These are phyloP conservation scores for Drosophila nikananu DNA, from an alignment of 1,140 invertebrate species.

Conservation along the genomic window DNA sequence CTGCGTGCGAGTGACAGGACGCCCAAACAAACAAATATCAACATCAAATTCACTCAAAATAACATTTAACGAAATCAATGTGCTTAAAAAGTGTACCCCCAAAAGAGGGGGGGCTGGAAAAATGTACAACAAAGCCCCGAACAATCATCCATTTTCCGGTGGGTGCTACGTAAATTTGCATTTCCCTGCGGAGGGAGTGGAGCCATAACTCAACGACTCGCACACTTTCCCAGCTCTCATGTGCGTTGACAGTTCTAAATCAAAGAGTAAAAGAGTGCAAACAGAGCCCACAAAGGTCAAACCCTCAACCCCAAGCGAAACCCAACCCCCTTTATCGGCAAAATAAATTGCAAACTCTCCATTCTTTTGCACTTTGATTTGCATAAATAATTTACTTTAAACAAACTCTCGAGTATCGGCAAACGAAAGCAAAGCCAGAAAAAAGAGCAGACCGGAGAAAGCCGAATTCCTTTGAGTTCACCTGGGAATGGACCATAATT, in stretches of 20 bases:
- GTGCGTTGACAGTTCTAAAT: conserved; percentile 59
- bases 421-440: conserved; percentile 34
- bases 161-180: conserved; percentile 42
- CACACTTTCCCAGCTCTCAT: conserved; percentile 10
- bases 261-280: conserved; percentile 66
- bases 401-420: conserved; percentile 55
- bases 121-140: conserved; percentile 25
- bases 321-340: conserved; percentile 15
- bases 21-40: conserved; percentile 36
- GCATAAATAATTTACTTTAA: conserved; percentile 83
- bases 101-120: conserved; percentile 4
- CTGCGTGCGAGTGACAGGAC: conserved; percentile 61
- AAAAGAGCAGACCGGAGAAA: conserved; percentile 25
- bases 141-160: conserved; percentile 31
- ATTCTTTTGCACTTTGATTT: conserved; percentile 66
- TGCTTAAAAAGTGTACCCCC: conserved; percentile 30
- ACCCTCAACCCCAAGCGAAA: conserved; percentile 55
- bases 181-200: conserved; percentile 18
- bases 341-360: conserved; percentile 77
- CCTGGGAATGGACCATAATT: conserved; percentile 67
- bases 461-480: conserved; percentile 40
- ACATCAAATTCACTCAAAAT: conserved; percentile 47
- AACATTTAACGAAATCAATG: conserved; percentile 51
- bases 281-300: conserved; percentile 70
- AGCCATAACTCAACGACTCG: conserved; percentile 35